Evolutionary conservation across 2,888 invertebrate species (phyloP).

Genomic region (Drosophila emarginata): DNA sequence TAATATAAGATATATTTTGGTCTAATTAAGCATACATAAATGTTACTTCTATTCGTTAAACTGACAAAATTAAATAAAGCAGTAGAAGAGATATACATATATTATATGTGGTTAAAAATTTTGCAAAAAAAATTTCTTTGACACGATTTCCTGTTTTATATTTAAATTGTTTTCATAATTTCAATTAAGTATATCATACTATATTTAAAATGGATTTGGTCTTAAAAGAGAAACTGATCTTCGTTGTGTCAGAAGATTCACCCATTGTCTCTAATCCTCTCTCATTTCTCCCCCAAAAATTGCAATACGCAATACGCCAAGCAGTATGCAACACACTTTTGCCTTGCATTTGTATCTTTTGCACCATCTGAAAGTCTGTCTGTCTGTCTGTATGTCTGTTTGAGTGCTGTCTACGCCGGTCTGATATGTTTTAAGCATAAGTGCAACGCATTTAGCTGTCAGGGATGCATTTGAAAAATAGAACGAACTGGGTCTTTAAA

Average conservation of each 20-base stretch:
- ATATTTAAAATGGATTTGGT: background rate
- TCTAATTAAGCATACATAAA: too few relatives aligned
- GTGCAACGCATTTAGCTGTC: slow-evolving; percentile 78
- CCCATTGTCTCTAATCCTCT: background rate
- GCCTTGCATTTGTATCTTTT: slow-evolving; percentile 12
- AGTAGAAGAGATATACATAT: too few relatives aligned
- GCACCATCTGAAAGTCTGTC: background rate
- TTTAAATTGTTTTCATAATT: background rate
- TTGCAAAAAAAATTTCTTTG: too few relatives aligned
- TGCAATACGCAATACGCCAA: slow-evolving; percentile 21
- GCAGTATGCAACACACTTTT: slow-evolving; percentile 44
- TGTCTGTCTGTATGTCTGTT: slow-evolving; percentile 30
- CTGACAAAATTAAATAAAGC: too few relatives aligned
- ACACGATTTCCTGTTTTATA: too few relatives aligned
- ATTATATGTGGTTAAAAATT: too few relatives aligned
- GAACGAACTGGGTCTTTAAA: slow-evolving; percentile 50
- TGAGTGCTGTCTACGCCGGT: slow-evolving; percentile 69
- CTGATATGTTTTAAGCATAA: slow-evolving; percentile 77
- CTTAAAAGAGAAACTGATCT: slow-evolving; percentile 17
- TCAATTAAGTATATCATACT: background rate
- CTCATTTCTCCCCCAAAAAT: background rate
- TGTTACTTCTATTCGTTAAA: too few relatives aligned
- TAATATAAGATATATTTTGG: too few relatives aligned
- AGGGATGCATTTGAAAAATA: slow-evolving; percentile 45
- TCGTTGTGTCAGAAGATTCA: slow-evolving; percentile 1